These are phyloP conservation scores for Haliclona indistincta DNA, from an alignment of 37 sponge, comb jelly and placozoan genomes.

Conservation along the genomic window DNA sequence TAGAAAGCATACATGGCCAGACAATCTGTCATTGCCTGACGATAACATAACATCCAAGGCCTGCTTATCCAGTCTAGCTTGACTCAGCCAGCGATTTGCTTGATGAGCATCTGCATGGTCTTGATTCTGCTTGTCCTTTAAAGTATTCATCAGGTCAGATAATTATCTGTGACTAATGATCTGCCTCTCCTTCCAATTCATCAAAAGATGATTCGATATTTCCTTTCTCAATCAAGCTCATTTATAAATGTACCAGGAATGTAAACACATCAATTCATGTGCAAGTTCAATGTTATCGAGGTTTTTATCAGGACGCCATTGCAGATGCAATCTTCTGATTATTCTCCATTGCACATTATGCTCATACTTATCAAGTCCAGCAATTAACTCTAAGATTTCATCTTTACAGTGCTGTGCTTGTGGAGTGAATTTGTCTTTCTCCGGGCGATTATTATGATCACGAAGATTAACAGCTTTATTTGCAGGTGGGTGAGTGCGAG, in stretches of 20 bases:
- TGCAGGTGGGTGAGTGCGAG: background rate
- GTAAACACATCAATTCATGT: conserved; percentile 47
- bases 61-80: conserved; percentile 5
- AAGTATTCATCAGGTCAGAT: background rate
- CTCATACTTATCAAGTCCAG: conserved; percentile 27
- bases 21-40: background rate
- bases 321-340: conserved; percentile 38
- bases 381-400: background rate
- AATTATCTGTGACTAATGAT: background rate
- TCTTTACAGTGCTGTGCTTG: background rate
- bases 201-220: conserved; percentile 7
- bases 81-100: conserved; percentile 1
- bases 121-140: no score
- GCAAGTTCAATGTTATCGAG: conserved; percentile 38
- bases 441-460: no score
- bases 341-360: conserved; percentile 9
- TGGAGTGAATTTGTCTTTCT: background rate
- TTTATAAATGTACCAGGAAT: conserved; percentile 27
- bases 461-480: background rate
- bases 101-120: background rate
- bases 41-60: background rate
- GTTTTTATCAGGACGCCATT: conserved; percentile 62
- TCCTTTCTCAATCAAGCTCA: conserved; percentile 10
- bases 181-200: background rate
- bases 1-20: conserved; percentile 48